phyloP scores from a whole-genome alignment of 2,113 vertebrate genomes.

The Bubo bubo region DNA sequence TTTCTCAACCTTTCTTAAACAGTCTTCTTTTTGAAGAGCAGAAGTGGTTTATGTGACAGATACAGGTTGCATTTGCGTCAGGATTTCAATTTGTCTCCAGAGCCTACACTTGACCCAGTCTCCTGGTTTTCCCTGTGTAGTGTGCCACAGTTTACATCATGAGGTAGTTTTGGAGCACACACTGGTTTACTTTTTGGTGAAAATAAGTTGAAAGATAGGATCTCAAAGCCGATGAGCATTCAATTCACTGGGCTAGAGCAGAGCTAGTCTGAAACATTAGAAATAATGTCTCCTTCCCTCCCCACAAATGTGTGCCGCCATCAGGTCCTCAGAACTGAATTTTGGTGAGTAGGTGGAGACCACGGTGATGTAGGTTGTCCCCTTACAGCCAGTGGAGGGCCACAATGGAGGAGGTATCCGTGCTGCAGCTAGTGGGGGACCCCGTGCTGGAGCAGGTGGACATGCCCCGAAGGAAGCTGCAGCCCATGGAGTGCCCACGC shows the following conservation, averaged over 20 bases:
- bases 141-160: background rate
- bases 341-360: background rate
- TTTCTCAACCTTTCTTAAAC: background rate
- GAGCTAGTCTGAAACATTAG: background rate
- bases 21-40: background rate
- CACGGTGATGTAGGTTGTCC: rapidly evolving
- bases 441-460: background rate
- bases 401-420: background rate
- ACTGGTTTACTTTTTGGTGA: background rate
- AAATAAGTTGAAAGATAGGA: background rate
- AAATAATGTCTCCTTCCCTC: background rate
- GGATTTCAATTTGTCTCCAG: background rate
- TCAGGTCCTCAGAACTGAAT: background rate
- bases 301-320: rapidly evolving
- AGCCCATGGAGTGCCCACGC: background rate
- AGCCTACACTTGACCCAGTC: background rate
- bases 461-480: background rate
- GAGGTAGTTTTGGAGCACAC: background rate
- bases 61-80: background rate
- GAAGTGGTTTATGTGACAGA: background rate
- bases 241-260: background rate
- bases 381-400: background rate
- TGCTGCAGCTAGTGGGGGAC: rapidly evolving
- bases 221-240: background rate
- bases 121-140: background rate